Conservation (phyloP, 2,113 vertebrate genomes). For the Oenanthe melanoleuca region DNA sequence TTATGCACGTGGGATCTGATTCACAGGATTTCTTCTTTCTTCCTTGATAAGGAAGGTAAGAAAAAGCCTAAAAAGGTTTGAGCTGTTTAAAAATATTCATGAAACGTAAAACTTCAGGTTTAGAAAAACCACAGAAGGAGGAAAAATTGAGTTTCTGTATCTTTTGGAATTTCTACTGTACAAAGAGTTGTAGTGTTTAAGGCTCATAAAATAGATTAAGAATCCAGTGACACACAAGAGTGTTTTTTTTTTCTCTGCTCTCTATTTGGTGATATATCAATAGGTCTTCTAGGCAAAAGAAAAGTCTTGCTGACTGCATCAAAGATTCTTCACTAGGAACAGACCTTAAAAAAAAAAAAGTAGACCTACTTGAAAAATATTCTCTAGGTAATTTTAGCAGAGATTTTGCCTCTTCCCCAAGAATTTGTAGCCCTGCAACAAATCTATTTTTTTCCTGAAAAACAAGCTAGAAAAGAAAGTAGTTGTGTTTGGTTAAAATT, state of each 20-base stretch:
- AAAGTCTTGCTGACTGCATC: constrained; percentile 44
- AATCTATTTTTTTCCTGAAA: background rate
- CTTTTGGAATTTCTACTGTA: constrained; percentile 31
- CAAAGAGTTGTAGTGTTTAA: constrained; percentile 48
- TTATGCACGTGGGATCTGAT: constrained; percentile 61
- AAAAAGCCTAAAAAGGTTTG: constrained; percentile 19
- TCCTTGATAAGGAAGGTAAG: constrained; percentile 24
- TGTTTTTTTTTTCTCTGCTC: constrained; percentile 27
- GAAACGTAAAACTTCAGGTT: constrained; percentile 19
- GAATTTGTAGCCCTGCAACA: background rate
- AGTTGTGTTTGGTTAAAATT: background rate
- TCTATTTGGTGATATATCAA: constrained; percentile 33
- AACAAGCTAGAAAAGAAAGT: background rate
- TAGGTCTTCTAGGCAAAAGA: constrained; percentile 12
- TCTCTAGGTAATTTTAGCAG: background rate
- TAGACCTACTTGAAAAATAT: background rate
- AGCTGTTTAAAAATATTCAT: constrained; percentile 27
- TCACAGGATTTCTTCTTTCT: constrained; percentile 45
- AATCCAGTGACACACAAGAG: background rate
- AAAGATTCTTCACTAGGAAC: background rate
- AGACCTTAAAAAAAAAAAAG: constrained; percentile 2
- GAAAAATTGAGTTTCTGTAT: background rate
- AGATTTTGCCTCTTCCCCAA: background rate
- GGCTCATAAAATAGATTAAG: constrained; percentile 54
- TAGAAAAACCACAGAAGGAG: background rate